phyloP scores from a whole-genome alignment of 2,797 vertebrate species.

The Spheniscus humboldti region DNA sequence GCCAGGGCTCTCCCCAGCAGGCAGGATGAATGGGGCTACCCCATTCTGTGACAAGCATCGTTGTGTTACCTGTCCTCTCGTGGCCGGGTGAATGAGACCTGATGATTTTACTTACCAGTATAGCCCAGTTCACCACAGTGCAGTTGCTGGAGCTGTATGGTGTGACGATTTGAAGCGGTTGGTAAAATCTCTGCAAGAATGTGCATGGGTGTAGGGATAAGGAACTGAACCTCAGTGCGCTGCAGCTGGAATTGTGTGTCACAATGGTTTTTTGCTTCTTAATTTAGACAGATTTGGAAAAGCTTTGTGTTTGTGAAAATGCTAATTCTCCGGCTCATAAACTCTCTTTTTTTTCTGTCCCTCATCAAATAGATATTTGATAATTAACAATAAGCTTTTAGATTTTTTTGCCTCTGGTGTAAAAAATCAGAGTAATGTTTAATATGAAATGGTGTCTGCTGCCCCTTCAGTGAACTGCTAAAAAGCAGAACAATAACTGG shows the following conservation, averaged over 20 bases:
- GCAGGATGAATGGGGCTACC: not conserved
- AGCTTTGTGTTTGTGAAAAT: not conserved
- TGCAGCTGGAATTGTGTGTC: not conserved
- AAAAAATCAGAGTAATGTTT: not conserved
- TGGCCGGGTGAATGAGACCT: not conserved
- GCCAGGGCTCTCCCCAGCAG: not conserved
- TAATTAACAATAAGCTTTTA: not conserved
- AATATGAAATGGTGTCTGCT: not conserved
- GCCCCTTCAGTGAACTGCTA: conserved; percentile 12
- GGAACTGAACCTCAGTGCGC: not conserved
- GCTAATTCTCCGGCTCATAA: not conserved
- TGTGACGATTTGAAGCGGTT: not conserved
- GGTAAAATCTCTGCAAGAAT: not conserved
- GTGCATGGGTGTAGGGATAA: not conserved
- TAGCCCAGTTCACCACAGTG: not conserved
- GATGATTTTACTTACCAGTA: not conserved
- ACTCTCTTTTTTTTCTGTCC: not conserved
- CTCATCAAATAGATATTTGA: not conserved
- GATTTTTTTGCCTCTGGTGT: not conserved
- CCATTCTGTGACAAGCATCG: rapidly evolving
- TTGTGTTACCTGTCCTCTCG: not conserved
- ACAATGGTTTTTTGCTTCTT: not conserved
- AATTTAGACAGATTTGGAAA: not conserved
- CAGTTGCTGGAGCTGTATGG: not conserved
- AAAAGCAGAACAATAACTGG: conserved; percentile 12